Conservation (phyloP, 2,113 vertebrate genomes). For the Lucifuga dentata region DNA sequence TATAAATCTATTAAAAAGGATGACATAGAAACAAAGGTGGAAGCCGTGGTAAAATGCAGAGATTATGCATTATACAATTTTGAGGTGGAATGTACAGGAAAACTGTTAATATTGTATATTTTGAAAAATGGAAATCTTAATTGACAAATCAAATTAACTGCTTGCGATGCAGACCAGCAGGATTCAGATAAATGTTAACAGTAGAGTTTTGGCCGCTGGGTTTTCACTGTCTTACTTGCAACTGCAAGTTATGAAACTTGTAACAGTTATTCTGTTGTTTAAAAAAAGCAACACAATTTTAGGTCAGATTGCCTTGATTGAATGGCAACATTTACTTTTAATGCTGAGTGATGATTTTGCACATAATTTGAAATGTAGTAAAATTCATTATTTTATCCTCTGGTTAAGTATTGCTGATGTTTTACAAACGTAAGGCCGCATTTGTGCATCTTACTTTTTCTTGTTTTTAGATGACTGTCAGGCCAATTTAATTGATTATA, state of each 20-base stretch:
- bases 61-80: slow-evolving; percentile 68
- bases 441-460: slow-evolving; percentile 11
- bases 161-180: slow-evolving; percentile 46
- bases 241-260: slow-evolving; percentile 38
- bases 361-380: slow-evolving; percentile 58
- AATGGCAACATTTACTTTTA: slow-evolving; percentile 41
- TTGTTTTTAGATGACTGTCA: slow-evolving; percentile 26
- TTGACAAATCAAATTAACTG: slow-evolving; percentile 59
- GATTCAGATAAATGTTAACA: slow-evolving; percentile 7
- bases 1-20: slow-evolving; percentile 59
- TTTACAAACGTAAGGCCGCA: slow-evolving; percentile 26
- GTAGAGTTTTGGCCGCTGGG: slow-evolving; percentile 15
- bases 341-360: slow-evolving; percentile 62
- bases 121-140: slow-evolving; percentile 82
- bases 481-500: slow-evolving; percentile 12
- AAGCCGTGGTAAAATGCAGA: slow-evolving; percentile 69
- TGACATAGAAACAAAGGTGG: slow-evolving; percentile 53
- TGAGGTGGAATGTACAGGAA: slow-evolving; percentile 82
- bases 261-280: slow-evolving; percentile 47
- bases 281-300: slow-evolving; percentile 35
- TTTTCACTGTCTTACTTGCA: slow-evolving; percentile 56
- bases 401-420: slow-evolving; percentile 45
- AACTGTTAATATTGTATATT: slow-evolving; percentile 96
- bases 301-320: slow-evolving; percentile 48
- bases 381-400: slow-evolving; percentile 34